phyloP scores from a whole-genome alignment of 2,797 vertebrate genomes.

The Odontamblyopus lacepedii region DNA sequence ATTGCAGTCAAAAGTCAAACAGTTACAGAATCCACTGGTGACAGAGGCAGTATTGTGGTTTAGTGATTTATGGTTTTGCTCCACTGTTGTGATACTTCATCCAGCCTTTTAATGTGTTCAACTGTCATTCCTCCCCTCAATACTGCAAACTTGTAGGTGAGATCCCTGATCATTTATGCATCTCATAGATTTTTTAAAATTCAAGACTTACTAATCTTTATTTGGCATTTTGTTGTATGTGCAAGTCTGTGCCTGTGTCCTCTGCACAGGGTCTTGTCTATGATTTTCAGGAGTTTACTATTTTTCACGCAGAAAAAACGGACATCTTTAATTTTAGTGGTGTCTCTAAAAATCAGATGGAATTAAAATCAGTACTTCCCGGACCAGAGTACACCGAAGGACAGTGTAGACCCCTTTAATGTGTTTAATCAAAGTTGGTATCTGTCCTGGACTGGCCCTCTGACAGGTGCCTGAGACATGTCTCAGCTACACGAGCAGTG shows the following conservation, averaged over 20 bases:
- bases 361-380: neutral
- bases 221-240: neutral
- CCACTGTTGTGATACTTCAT: neutral
- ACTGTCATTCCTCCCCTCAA: neutral
- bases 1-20: too few relatives aligned
- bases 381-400: constrained; percentile 21
- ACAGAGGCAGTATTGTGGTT: neutral
- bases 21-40: neutral
- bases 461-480: constrained; percentile 52
- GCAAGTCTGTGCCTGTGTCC: neutral
- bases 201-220: neutral
- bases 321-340: constrained; percentile 1
- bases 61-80: neutral
- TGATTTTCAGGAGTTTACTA: neutral
- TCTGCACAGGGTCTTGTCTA: neutral
- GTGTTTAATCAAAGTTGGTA: constrained; percentile 12
- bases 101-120: neutral
- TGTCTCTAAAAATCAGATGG: neutral
- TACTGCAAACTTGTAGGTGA: too few relatives aligned
- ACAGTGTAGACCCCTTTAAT: constrained; percentile 18
- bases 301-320: neutral
- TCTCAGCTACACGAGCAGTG: constrained; percentile 27
- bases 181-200: neutral
- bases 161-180: too few relatives aligned
- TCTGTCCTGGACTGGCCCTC: constrained; percentile 19